These are phyloP conservation scores for Cacatua alba DNA, from an alignment of 2,113 vertebrate species.

Conservation along the genomic window DNA sequence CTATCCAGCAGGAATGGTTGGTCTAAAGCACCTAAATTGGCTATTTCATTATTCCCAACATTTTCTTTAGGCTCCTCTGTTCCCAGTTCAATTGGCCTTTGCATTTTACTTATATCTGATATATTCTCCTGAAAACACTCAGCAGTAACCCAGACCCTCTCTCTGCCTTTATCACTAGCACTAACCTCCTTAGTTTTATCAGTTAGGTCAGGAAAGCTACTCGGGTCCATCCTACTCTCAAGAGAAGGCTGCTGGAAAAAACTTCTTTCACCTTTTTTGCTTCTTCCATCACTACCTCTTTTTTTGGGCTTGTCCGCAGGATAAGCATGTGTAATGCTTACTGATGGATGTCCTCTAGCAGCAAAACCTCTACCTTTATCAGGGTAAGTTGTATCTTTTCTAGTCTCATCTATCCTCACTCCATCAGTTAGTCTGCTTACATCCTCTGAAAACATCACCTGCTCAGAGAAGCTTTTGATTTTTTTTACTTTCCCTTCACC, in stretches of 20 bases:
- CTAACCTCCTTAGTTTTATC: neutral
- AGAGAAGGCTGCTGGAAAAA: constrained; percentile 6
- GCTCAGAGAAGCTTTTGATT: neutral
- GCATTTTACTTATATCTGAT: accelerated
- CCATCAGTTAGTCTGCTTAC: neutral
- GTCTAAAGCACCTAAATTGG: neutral
- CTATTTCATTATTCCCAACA: accelerated
- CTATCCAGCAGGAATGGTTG: neutral
- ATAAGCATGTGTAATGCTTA: neutral
- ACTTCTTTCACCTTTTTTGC: constrained; percentile 40
- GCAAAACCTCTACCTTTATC: neutral
- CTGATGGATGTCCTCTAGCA: neutral
- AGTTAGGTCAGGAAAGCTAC: neutral
- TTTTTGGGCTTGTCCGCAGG: constrained; percentile 50
- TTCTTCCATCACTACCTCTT: constrained; percentile 42
- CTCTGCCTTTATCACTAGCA: neutral
- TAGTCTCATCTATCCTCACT: neutral
- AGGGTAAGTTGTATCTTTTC: neutral
- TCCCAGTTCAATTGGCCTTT: neutral
- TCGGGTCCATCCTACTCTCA: neutral
- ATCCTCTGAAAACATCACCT: neutral
- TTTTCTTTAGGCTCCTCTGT: neutral
- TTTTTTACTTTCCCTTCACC: constrained; percentile 59
- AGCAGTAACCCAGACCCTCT: neutral
- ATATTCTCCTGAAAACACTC: neutral